Conservation (phyloP, 2,888 invertebrate genomes). For the Drosophila antonietae region DNA sequence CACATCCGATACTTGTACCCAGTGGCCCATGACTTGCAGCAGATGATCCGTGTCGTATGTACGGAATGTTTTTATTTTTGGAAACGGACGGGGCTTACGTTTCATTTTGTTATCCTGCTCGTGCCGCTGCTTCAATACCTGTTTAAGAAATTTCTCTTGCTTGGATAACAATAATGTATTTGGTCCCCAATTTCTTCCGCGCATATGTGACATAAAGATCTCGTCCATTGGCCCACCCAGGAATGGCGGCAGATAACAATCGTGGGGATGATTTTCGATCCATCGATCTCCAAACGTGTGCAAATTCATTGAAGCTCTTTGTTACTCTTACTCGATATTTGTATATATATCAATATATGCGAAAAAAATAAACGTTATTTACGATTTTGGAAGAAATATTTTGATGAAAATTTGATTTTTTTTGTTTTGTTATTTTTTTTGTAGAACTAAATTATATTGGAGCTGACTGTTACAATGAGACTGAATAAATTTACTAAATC, state of each 20-base stretch:
- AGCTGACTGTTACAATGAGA: neutral
- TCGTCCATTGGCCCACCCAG: constrained; percentile 7
- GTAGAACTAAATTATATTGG: neutral
- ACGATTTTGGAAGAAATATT: neutral
- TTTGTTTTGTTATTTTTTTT: neutral
- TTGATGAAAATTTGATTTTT: neutral
- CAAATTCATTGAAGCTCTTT: neutral
- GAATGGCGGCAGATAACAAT: neutral
- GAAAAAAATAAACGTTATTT: neutral
- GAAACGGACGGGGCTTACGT: neutral
- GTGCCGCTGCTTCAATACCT: too few relatives aligned
- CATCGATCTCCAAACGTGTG: neutral
- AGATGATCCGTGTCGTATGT: neutral
- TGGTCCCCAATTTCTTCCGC: too few relatives aligned
- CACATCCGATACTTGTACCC: neutral
- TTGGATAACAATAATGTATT: too few relatives aligned
- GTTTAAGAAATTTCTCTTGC: too few relatives aligned
- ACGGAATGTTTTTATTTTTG: neutral
- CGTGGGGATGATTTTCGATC: neutral
- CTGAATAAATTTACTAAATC: neutral
- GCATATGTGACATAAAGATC: neutral
- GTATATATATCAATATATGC: neutral
- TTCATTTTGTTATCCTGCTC: too few relatives aligned
- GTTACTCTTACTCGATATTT: neutral
- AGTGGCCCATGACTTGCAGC: neutral